These are phyloP conservation scores for Drosophila fungiperda DNA, from an alignment of 2,888 invertebrate species.

Conservation along the genomic window DNA sequence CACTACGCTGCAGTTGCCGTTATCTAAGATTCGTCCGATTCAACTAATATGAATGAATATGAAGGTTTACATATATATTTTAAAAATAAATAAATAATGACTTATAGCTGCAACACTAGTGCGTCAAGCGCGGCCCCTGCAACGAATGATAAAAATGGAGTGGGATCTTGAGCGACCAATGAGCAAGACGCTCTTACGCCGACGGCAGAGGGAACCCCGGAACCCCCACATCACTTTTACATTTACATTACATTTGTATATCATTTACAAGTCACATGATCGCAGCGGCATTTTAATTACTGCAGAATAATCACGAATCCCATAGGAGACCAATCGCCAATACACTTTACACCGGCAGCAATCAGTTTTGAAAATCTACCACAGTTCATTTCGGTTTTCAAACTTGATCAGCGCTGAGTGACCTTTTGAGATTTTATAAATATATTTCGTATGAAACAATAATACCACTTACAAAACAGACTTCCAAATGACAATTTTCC, in stretches of 20 bases:
- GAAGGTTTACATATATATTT: conserved; percentile 35
- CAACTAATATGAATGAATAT: conserved; percentile 55
- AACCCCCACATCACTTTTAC: conserved; percentile 38
- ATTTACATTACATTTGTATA: too few relatives aligned
- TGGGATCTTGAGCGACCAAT: conserved; percentile 34
- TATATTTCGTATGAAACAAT: too few relatives aligned
- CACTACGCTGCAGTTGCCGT: conserved; percentile 57
- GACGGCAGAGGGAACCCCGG: conserved; percentile 43
- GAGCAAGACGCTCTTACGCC: conserved; percentile 34
- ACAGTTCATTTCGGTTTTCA: too few relatives aligned
- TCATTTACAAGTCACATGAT: conserved; percentile 85
- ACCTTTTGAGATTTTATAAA: too few relatives aligned
- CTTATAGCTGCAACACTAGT: conserved; percentile 63
- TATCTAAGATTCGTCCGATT: conserved; percentile 45
- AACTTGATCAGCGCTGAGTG: too few relatives aligned
- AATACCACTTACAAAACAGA: too few relatives aligned
- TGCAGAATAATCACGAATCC: conserved; percentile 84
- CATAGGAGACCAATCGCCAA: conserved; percentile 20
- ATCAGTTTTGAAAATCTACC: too few relatives aligned
- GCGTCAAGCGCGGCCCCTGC: conserved; percentile 63
- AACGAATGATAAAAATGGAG: conserved; percentile 51
- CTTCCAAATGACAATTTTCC: too few relatives aligned
- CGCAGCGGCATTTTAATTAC: conserved; percentile 90
- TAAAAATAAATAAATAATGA: conserved; percentile 31
- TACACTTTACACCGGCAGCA: conserved; percentile 8